Percentiles rank a stretch among this genome's conserved stretches.
These are phyloP conservation scores for Sorex fumeus DNA, from an alignment of 2,113 vertebrate species.

Conservation along the genomic window DNA sequence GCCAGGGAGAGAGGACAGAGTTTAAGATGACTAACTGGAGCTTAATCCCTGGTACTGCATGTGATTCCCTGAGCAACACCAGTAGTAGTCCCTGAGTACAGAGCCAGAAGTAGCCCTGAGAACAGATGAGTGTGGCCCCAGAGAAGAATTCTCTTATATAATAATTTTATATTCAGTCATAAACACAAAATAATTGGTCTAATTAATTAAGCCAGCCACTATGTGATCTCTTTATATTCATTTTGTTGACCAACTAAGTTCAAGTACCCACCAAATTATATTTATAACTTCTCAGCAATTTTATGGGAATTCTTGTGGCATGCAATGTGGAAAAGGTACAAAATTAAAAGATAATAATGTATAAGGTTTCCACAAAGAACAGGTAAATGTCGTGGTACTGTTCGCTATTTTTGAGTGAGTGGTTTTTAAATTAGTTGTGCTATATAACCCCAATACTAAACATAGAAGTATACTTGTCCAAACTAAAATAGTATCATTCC, in stretches of 20 bases:
- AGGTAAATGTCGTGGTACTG: not conserved
- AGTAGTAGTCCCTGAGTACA: no score
- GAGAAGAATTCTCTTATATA: not conserved
- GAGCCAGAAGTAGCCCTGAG: no score
- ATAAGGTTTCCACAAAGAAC: conserved; percentile 54
- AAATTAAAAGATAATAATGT: not conserved
- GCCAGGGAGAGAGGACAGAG: no score
- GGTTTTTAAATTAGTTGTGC: conserved; percentile 36
- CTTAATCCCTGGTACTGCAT: no score
- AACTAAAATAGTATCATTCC: conserved; percentile 78
- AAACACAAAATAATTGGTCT: not conserved
- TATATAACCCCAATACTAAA: conserved; percentile 27
- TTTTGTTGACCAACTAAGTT: not conserved
- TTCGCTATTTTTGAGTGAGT: not conserved
- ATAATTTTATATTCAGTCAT: not conserved
- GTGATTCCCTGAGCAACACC: no score
- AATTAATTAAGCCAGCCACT: conserved; percentile 9
- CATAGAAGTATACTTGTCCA: conserved; percentile 68
- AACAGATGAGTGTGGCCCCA: no score
- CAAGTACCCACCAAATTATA: not conserved
- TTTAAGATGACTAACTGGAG: no score
- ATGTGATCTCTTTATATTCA: not conserved
- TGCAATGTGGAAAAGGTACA: not conserved
- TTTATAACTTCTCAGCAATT: not conserved
- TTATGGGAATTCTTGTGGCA: not conserved